Percentiles rank a stretch among this genome's conserved stretches.
phyloP scores from a whole-genome alignment of 2,113 vertebrate genomes.

The Notechis scutatus region DNA sequence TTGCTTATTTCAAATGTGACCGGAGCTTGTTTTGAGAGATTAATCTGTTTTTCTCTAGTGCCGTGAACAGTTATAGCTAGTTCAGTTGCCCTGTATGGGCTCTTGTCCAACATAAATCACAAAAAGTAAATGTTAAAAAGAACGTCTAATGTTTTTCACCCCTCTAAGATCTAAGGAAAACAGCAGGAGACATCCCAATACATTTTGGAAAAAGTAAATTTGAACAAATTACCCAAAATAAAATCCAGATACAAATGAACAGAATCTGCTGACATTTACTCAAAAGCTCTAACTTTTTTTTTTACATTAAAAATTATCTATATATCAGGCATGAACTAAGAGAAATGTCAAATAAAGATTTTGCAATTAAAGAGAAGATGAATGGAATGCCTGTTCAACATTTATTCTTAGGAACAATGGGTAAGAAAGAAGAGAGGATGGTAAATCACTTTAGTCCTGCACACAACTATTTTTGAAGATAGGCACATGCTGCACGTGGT shows the following conservation, averaged over 20 bases:
- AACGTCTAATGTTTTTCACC: slow-evolving; percentile 58
- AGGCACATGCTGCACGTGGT: slow-evolving; percentile 36
- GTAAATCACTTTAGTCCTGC: slow-evolving; percentile 44
- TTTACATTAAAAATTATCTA: slow-evolving; percentile 38
- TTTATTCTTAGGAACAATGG: slow-evolving; percentile 52
- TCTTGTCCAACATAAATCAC: slow-evolving; percentile 56
- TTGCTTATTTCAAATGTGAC: slow-evolving; percentile 47
- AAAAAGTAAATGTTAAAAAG: background rate
- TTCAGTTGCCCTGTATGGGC: slow-evolving; percentile 57
- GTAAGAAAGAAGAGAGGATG: slow-evolving; percentile 15
- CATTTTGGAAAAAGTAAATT: slow-evolving; percentile 65
- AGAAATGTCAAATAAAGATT: slow-evolving; percentile 43
- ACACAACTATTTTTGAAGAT: slow-evolving; percentile 43
- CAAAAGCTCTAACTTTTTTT: slow-evolving; percentile 44
- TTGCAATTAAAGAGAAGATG: slow-evolving; percentile 8
- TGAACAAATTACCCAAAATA: slow-evolving; percentile 33
- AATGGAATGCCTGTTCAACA: slow-evolving; percentile 38
- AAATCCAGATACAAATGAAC: slow-evolving; percentile 65
- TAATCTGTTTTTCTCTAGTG: slow-evolving; percentile 66
- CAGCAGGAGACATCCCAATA: slow-evolving; percentile 60
- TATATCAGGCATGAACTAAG: slow-evolving; percentile 44
- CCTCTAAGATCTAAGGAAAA: slow-evolving; percentile 72
- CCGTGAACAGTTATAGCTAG: slow-evolving; percentile 45
- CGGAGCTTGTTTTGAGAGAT: slow-evolving; percentile 33
- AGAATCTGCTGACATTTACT: slow-evolving; percentile 64